Conservation (phyloP, 2,797 vertebrate genomes). For the Cichlasoma orientale region DNA sequence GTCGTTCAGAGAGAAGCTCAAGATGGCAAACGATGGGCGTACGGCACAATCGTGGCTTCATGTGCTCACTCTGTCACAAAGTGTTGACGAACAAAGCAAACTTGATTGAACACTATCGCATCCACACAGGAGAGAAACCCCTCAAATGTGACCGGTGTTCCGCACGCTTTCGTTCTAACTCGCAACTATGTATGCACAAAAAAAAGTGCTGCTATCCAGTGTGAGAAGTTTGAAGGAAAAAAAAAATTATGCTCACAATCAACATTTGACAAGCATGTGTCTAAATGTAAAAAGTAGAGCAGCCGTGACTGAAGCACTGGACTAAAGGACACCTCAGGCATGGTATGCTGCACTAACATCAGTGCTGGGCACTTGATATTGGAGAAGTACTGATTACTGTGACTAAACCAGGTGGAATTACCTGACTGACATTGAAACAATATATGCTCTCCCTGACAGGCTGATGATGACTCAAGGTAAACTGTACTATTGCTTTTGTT, state of each 20-base stretch:
- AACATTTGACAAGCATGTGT: background rate
- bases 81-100: background rate
- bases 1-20: rapidly evolving
- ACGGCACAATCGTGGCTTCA: background rate
- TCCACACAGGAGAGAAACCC: constrained; percentile 56
- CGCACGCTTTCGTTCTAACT: constrained; percentile 3
- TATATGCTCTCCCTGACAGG: background rate
- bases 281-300: background rate
- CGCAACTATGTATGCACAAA: background rate
- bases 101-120: constrained; percentile 38
- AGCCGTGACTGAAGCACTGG: background rate
- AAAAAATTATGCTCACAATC: background rate
- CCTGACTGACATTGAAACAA: background rate
- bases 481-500: background rate
- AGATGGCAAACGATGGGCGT: constrained; percentile 24
- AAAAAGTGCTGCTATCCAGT: background rate
- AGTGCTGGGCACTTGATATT: background rate
- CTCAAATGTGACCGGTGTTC: constrained; percentile 25
- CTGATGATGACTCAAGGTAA: background rate
- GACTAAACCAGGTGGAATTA: background rate
- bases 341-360: background rate
- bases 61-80: constrained; percentile 36
- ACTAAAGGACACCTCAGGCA: background rate
- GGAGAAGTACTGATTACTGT: background rate
- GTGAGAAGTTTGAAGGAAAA: constrained; percentile 16